These are phyloP conservation scores for Ptilorrhoa leucosticta DNA, from an alignment of 2,113 vertebrate genomes.

Conservation along the genomic window DNA sequence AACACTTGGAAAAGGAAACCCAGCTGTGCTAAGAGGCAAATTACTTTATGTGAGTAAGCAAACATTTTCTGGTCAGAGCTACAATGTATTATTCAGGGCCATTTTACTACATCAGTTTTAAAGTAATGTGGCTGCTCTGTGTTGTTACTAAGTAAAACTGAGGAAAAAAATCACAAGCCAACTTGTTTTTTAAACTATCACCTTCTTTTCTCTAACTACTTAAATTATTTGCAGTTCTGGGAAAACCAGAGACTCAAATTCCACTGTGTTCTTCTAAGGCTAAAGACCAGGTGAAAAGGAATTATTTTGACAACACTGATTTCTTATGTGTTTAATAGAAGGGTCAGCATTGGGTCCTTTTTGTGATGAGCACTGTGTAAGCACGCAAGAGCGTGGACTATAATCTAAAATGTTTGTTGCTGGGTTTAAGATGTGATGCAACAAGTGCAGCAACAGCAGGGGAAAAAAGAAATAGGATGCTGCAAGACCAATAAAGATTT, in stretches of 20 bases:
- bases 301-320: not conserved
- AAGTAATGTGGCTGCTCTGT: conserved; percentile 76
- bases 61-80: conserved; percentile 87
- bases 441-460: conserved; percentile 3
- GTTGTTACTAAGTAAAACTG: conserved; percentile 67
- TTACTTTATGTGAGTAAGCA: conserved; percentile 91
- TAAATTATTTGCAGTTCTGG: not conserved
- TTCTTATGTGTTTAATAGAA: not conserved
- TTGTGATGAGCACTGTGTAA: not conserved
- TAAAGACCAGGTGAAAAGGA: not conserved
- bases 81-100: conserved; percentile 92
- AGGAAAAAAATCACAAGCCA: conserved; percentile 20
- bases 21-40: conserved; percentile 91
- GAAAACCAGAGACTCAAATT: not conserved
- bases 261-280: not conserved
- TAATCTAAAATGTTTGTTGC: not conserved
- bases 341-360: not conserved
- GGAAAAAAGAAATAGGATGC: not conserved
- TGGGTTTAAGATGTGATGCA: not conserved
- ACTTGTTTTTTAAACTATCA: not conserved
- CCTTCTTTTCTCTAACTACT: not conserved
- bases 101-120: conserved; percentile 84
- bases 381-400: not conserved
- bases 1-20: conserved; percentile 86
- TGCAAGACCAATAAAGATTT: not conserved